Percentiles rank a stretch among this genome's conserved stretches.
These are phyloP conservation scores for Miichthys miiuy DNA, from an alignment of 2,797 vertebrate species.

Conservation along the genomic window DNA sequence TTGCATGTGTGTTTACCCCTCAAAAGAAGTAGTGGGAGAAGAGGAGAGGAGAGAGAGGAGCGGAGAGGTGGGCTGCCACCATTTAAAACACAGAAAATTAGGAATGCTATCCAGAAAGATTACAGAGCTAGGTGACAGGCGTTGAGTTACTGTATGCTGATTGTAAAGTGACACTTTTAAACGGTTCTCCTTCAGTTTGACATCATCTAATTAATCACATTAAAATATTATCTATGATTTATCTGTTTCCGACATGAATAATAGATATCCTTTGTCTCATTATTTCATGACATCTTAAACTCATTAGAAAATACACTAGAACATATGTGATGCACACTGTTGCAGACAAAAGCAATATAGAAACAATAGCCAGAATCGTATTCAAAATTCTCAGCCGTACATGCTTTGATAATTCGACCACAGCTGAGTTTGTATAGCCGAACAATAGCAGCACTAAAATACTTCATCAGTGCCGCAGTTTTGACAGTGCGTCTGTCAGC, in stretches of 20 bases:
- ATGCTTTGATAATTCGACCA: conserved; percentile 37
- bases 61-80: conserved; percentile 67
- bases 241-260: conserved; percentile 35
- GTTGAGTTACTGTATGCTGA: conserved; percentile 36
- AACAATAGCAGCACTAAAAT: conserved; percentile 34
- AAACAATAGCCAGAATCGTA: conserved; percentile 2
- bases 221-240: conserved; percentile 2
- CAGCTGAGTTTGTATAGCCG: conserved; percentile 20
- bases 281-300: conserved; percentile 28
- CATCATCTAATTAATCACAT: conserved; percentile 39
- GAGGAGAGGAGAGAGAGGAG: conserved; percentile 50
- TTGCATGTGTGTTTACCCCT: conserved; percentile 82
- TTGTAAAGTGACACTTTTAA: conserved; percentile 46
- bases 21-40: conserved; percentile 70
- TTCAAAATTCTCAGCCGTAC: background rate
- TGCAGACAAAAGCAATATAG: conserved; percentile 9
- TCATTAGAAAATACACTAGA: background rate
- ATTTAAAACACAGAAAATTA: conserved; percentile 58
- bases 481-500: conserved; percentile 13
- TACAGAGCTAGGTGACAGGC: conserved; percentile 50
- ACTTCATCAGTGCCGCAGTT: conserved; percentile 33
- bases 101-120: conserved; percentile 58
- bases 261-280: conserved; percentile 19
- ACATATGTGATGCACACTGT: background rate
- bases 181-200: conserved; percentile 26